Evolutionary conservation across 1,140 invertebrate genomes (phyloP).

Genomic region (Drosophila melanica): DNA sequence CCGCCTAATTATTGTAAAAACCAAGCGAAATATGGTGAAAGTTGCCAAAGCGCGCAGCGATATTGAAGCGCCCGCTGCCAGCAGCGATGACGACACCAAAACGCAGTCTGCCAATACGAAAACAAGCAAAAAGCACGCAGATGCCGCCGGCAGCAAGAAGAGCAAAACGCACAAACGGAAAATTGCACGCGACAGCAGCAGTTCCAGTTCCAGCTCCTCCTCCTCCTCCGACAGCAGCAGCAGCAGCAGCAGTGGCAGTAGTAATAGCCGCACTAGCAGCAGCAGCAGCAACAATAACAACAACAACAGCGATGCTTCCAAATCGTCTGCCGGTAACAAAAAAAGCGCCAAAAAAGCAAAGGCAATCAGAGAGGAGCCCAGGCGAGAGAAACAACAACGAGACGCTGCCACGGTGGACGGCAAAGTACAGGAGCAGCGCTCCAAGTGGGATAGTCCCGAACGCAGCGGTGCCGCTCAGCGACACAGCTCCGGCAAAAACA

Average conservation of each 20-base stretch:
- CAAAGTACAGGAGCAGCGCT: conserved; percentile 62
- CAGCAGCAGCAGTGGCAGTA: conserved; percentile 9
- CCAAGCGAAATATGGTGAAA: conserved; percentile 26
- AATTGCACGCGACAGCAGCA: conserved; percentile 19
- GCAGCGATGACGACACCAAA: conserved; percentile 27
- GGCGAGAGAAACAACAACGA: conserved; percentile 9
- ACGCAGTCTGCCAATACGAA: conserved; percentile 6
- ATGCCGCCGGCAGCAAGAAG: conserved; percentile 6
- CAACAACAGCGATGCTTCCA: conserved; percentile 5
- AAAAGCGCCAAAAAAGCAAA: conserved; percentile 27
- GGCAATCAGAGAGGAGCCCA: conserved; percentile 7
- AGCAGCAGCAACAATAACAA: conserved; percentile 8
- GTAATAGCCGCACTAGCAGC: conserved; percentile 8
- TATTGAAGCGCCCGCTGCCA: no score
- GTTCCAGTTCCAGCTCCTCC: conserved; percentile 34
- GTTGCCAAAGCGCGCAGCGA: conserved; percentile 15
- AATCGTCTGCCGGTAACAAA: conserved; percentile 15
- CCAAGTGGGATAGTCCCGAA: conserved; percentile 79
- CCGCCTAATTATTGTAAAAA: background rate
- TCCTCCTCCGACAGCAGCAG: conserved; percentile 16
- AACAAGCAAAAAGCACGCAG: conserved; percentile 12
- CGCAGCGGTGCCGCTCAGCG: conserved; percentile 21
- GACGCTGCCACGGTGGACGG: conserved; percentile 12
- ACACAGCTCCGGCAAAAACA: conserved; percentile 22
- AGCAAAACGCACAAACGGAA: conserved; percentile 20